Conservation (phyloP, 2,797 vertebrate genomes). For the Dendrocincla fuliginosa region DNA sequence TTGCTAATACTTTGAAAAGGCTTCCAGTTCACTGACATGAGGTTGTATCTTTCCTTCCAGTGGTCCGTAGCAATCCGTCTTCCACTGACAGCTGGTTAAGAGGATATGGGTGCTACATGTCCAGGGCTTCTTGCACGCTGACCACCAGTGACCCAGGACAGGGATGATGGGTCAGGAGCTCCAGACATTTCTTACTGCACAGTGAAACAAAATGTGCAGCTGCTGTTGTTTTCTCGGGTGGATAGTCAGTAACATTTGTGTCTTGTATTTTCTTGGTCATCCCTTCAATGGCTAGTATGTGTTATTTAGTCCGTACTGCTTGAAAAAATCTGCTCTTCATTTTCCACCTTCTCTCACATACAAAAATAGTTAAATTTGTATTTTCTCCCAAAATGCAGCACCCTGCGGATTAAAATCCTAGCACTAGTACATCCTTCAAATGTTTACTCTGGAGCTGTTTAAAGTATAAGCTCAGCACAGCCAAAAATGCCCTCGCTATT, state of each 20-base stretch:
- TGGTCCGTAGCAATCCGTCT: not conserved
- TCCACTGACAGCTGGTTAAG: not conserved
- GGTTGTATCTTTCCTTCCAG: not conserved
- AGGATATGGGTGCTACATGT: not conserved
- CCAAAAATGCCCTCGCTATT: not conserved
- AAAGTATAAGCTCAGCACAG: not conserved
- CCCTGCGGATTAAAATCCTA: not conserved
- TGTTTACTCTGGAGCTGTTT: not conserved
- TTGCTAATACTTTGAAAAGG: not conserved
- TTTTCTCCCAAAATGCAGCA: not conserved
- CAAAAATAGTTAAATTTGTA: not conserved
- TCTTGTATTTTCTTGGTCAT: not conserved
- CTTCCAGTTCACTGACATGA: accelerated
- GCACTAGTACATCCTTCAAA: not conserved
- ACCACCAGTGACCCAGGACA: not conserved
- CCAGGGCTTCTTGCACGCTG: not conserved
- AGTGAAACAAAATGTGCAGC: not conserved
- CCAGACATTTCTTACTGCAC: not conserved
- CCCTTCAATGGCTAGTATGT: not conserved
- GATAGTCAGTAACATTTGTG: not conserved
- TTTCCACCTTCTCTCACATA: not conserved
- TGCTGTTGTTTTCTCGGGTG: not conserved
- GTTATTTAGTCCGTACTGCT: not conserved
- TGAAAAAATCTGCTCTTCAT: not conserved
- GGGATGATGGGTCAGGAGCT: not conserved